phyloP scores from a whole-genome alignment of 1,140 invertebrate genomes.

The Zaprionus taronus region DNA sequence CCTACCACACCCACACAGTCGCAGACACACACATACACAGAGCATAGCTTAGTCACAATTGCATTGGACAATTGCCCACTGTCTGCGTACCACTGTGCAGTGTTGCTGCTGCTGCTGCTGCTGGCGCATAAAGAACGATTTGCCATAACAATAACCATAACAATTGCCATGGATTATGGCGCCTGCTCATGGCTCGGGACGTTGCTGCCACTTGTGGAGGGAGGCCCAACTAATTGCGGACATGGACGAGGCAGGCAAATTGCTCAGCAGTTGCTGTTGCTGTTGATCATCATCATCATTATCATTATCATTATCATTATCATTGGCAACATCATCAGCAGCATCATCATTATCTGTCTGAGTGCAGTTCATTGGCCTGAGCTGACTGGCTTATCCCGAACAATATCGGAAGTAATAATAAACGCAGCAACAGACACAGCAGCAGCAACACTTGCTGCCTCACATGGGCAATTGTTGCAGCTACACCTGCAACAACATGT shows the following conservation, averaged over 20 bases:
- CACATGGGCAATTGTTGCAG: constrained; percentile 46
- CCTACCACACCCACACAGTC: not conserved
- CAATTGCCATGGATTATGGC: constrained; percentile 63
- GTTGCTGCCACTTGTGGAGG: constrained; percentile 7
- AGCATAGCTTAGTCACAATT: not conserved
- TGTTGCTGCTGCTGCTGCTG: not conserved
- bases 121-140: constrained; percentile 10
- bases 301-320: not conserved
- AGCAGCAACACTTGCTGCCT: constrained; percentile 27
- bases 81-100: constrained; percentile 40
- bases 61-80: constrained; percentile 6
- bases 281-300: not conserved
- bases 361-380: constrained; percentile 29
- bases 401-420: constrained; percentile 50
- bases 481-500: constrained; percentile 26
- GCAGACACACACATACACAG: not conserved
- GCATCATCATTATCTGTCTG: constrained; percentile 10
- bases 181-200: constrained; percentile 12
- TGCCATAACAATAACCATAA: constrained; percentile 57
- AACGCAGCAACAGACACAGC: constrained; percentile 33
- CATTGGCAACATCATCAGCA: not conserved
- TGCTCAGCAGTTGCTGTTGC: constrained; percentile 16
- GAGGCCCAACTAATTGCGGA: constrained; percentile 34
- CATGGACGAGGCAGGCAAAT: constrained; percentile 19
- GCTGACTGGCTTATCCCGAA: constrained; percentile 27